Base-by-base conservation (phyloP, 2,113 vertebrate genomes). In the Hyperoodon ampullatus region DNA sequence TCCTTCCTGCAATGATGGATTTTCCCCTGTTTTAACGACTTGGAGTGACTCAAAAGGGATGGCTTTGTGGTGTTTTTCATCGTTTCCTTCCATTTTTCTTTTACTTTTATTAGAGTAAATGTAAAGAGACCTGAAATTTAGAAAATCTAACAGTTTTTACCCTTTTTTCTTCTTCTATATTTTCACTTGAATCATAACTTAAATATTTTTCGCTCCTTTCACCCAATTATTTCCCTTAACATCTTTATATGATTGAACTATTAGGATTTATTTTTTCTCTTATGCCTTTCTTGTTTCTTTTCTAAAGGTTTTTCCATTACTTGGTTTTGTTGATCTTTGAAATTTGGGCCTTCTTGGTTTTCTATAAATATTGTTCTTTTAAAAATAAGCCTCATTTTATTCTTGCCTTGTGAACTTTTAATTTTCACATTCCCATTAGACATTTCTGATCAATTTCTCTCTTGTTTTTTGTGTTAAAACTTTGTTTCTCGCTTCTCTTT, bases 51-150 rank as follows among this genome's bases (percentile, higher is more conserved):
- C 39, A 26, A 92, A 42, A 30, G 50, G 19, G 10, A 28, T 30
- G 66, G 26, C 23, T 21, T 24, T 66, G 12, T 44, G 39, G 18
- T 53, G 18, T 3, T 53, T 84, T 66, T 74, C 47, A 58, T 26
- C 58, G 33, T 74, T 66, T 66, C 58, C n/a, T 16, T 35, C 11
- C 15, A 33, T 53, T 71, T 71, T 77, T 19, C 10, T 60, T 93
- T 82, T 42, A 86, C 35, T 89, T 95, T 90, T 71, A 90, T 33
- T 47, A 86, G 71, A 93, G n/a, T 47, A 85, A 74, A 89, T 68
- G 19, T 26, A 81, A 66, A 65, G 44, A 63, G 23, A 12, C 19
- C 33, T 83, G 72, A 60, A 90, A 58, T 70, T 92, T 53, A 33
- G 21, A 94, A 90, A 90, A 30, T 21, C 15, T 88, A 42, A n/a